Evolutionary conservation across 2,888 invertebrate genomes (phyloP), one percentile per base, ranked within the genome.

Genomic region (Bruchidius siliquastri): DNA sequence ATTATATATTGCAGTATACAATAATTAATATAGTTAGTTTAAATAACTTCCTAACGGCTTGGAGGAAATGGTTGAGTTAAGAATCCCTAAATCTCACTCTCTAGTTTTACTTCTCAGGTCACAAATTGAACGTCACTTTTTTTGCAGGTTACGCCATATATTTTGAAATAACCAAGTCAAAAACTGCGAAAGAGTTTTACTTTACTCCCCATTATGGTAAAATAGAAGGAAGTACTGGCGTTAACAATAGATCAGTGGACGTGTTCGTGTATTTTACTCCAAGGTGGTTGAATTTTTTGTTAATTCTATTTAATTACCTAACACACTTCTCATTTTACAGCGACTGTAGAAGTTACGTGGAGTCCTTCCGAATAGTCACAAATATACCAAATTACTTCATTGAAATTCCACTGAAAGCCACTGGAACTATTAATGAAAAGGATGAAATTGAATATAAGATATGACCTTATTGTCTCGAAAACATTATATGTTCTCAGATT

Each of bases 201-300:
- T 77, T 81, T 20, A 75, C 70, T 20, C 83, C 82, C 6, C 74
- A 76, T 70, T 73, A 75, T 72, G 82, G 82, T 67, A 77, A 80
- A 76, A 79, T 83, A 21, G 75, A 75, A 8, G 74, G 75, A 71
- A 79, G 77, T 70, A 78, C 78, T 22, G 83, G 82, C 69, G 71
- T 72, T 18, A 79, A 80, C 71, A 76, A 77, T n/a, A 77, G 77
- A 20, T 82, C 79, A 75, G 71, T 74, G 3, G 77, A 81, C 71
- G 74, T 83, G 67, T 76, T 77, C 20, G 74, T 83, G 22, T 83
- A 81, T 76, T 83, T 83, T 73, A 80, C 80, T 18, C 82, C 83
- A 21, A 76, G 32, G 81, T 81, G 75, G 74, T 69, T 4, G 49
- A 67, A 21, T 32, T 67, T n/a, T 8, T 30, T 68, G 30, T 20